These are phyloP conservation scores for Semaprochilodus insignis DNA, from an alignment of 2,797 vertebrate genomes.

Conservation along the genomic window DNA sequence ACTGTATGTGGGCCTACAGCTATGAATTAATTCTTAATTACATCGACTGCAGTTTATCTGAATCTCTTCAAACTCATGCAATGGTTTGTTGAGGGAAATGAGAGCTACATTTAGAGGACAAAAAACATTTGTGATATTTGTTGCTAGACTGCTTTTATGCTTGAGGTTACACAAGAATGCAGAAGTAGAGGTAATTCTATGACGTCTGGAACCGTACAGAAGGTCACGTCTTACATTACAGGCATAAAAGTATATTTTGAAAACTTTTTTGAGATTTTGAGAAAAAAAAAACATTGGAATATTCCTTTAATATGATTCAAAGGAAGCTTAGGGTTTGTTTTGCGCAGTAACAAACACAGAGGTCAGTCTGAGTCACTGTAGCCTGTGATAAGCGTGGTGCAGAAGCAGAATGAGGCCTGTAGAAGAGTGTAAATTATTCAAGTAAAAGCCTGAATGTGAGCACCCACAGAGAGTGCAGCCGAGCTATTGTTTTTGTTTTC, in stretches of 20 bases:
- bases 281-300: not conserved
- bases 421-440: slow-evolving; percentile 53
- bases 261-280: not conserved
- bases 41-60: slow-evolving; percentile 32
- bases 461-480: slow-evolving; percentile 34
- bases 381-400: slow-evolving; percentile 15
- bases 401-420: slow-evolving; percentile 40
- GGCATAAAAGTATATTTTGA: not conserved
- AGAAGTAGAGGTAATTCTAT: not conserved
- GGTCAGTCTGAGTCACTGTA: slow-evolving; percentile 15
- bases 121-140: not conserved
- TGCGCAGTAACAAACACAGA: slow-evolving; percentile 23
- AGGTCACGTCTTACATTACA: slow-evolving; percentile 2
- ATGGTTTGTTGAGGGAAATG: slow-evolving; percentile 4
- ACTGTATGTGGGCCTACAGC: not conserved
- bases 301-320: slow-evolving; percentile 13
- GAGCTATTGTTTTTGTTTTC: slow-evolving; percentile 44
- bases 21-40: slow-evolving; percentile 45
- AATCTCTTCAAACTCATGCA: slow-evolving; percentile 21
- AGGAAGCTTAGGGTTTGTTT: slow-evolving; percentile 22
- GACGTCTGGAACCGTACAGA: not conserved
- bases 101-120: not conserved
- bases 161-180: not conserved
- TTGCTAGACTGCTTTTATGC: not conserved
- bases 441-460: slow-evolving; percentile 43